Percentiles rank a stretch among this genome's conserved stretches.
phyloP scores from a whole-genome alignment of 1,140 invertebrate genomes.

The Thaumatotibia leucotreta region DNA sequence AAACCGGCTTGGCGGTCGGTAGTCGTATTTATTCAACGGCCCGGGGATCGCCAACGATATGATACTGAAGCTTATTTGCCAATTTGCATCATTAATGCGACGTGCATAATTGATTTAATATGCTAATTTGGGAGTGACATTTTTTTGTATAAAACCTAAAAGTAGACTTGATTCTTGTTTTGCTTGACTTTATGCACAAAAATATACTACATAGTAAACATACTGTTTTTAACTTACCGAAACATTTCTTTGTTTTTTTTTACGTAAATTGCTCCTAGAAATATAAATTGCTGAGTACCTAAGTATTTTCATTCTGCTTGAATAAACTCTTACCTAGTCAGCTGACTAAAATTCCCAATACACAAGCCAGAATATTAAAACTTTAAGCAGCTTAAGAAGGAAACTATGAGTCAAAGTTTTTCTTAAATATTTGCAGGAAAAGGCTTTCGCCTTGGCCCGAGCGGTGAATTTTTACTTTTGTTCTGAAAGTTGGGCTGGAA shows the following conservation, averaged over 20 bases:
- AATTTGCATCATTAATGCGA: slow-evolving; percentile 61
- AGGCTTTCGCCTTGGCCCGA: slow-evolving; percentile 28
- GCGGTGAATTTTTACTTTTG: slow-evolving; percentile 41
- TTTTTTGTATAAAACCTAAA: neutral
- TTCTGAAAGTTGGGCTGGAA: slow-evolving; percentile 42
- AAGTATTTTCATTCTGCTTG: neutral
- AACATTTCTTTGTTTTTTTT: neutral
- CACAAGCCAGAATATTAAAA: slow-evolving; percentile 19
- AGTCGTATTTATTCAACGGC: slow-evolving; percentile 50
- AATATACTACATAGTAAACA: no score
- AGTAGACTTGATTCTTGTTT: neutral
- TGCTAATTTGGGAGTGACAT: slow-evolving; percentile 35
- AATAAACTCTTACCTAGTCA: neutral
- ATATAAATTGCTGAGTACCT: neutral
- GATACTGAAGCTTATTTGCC: slow-evolving; percentile 41
- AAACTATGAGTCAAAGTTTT: slow-evolving; percentile 29
- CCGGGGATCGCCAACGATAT: slow-evolving; percentile 40
- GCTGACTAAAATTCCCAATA: neutral
- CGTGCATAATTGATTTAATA: slow-evolving; percentile 53
- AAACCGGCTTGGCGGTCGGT: slow-evolving; percentile 39
- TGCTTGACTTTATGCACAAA: no score
- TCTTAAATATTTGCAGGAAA: slow-evolving; percentile 35
- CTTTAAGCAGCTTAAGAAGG: slow-evolving; percentile 15
- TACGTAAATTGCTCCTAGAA: neutral
- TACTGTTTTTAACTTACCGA: no score